Percentiles rank a stretch among this genome's conserved stretches.
These are phyloP conservation scores for Cephalopterus ornatus DNA, from an alignment of 2,113 vertebrate species.

Conservation along the genomic window DNA sequence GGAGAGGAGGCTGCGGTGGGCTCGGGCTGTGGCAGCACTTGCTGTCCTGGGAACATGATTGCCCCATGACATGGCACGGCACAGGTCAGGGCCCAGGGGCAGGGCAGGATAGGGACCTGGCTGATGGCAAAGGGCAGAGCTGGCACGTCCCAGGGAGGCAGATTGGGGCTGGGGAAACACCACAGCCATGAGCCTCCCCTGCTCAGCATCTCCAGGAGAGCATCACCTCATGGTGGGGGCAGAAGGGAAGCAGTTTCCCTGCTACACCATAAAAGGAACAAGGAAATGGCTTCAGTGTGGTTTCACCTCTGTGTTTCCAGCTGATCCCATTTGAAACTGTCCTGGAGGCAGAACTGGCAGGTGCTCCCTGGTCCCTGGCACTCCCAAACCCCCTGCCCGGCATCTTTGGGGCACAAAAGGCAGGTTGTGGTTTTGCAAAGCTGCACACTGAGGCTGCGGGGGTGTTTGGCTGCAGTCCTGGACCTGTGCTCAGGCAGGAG, in stretches of 20 bases:
- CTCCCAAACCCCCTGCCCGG: not conserved
- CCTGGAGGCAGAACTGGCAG: accelerated
- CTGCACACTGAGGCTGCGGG: accelerated
- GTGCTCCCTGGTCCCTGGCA: accelerated
- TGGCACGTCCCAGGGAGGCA: not conserved
- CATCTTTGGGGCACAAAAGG: not conserved
- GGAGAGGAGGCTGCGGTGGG: not conserved
- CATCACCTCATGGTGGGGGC: accelerated
- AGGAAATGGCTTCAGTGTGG: not conserved
- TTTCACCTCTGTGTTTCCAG: accelerated
- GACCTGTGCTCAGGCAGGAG: accelerated
- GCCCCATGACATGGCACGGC: accelerated
- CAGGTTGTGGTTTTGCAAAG: not conserved
- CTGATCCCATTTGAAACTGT: accelerated
- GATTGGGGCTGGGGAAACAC: not conserved
- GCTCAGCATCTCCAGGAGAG: not conserved
- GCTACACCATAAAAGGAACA: not conserved
- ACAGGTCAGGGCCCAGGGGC: not conserved
- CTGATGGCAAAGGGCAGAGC: not conserved
- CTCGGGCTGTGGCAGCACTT: accelerated
- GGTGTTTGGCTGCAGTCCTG: not conserved
- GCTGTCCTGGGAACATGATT: accelerated
- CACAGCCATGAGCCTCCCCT: accelerated
- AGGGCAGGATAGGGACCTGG: not conserved
- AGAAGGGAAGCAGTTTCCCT: not conserved